These are phyloP conservation scores for Apodemus speciosus DNA, from an alignment of 2,113 vertebrate species.

Conservation along the genomic window DNA sequence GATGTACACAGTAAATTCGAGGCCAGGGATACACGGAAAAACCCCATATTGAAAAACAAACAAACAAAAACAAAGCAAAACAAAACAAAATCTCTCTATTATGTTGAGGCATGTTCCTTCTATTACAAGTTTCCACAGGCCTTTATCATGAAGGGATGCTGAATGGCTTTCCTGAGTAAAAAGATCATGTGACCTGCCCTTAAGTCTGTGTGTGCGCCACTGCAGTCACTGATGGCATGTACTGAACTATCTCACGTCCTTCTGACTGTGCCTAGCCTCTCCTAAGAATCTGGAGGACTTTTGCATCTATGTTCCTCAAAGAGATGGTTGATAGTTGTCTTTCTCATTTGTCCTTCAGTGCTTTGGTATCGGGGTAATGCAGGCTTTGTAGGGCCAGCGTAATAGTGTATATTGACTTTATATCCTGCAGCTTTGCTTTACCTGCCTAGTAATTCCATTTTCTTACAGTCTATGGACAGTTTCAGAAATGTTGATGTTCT, in stretches of 20 bases:
- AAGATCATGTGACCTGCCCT: background rate
- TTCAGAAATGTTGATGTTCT: background rate
- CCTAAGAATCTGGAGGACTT: background rate
- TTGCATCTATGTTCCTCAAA: background rate
- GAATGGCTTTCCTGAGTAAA: background rate
- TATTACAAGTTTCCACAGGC: background rate
- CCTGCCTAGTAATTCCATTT: background rate
- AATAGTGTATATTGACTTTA: background rate
- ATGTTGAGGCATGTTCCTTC: background rate
- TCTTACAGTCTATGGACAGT: background rate
- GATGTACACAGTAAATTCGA: background rate
- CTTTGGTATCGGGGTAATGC: background rate
- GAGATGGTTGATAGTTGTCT: background rate
- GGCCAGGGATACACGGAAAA: background rate
- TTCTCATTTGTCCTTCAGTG: background rate
- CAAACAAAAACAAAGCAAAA: background rate
- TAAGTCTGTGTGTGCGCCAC: background rate
- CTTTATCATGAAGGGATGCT: background rate
- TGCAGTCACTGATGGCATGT: background rate
- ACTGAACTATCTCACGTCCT: background rate
- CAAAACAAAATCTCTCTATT: background rate
- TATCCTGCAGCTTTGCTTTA: background rate
- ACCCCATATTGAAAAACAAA: background rate
- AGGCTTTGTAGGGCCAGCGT: background rate
- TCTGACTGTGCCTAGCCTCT: background rate